Conservation (phyloP, 2,113 vertebrate genomes). For the Siphamia tubifer region DNA sequence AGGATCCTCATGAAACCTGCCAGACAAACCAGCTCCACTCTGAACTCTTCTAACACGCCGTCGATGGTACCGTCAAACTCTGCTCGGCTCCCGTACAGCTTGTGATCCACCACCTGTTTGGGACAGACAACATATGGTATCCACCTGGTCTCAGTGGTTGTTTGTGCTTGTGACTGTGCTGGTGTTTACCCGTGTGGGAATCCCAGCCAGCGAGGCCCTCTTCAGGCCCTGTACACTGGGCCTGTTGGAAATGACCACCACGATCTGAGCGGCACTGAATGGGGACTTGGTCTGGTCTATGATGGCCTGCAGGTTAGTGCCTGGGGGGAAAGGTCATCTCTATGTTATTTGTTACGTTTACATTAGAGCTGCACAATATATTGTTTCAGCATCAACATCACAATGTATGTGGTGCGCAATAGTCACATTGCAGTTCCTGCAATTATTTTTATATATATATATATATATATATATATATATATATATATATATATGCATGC, state of each 20-base stretch:
- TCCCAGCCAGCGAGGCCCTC: conserved; percentile 87
- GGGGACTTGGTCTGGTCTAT: conserved; percentile 85
- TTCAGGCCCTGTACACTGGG: conserved; percentile 86
- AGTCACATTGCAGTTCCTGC: no score
- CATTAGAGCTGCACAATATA: no score
- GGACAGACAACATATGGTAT: not conserved
- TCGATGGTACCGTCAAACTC: conserved; percentile 91
- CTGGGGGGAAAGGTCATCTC: conserved; percentile 62
- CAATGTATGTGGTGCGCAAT: no score
- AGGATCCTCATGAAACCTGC: conserved; percentile 98
- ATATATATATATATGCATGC: no score
- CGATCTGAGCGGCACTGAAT: conserved; percentile 85
- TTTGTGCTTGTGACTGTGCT: not conserved
- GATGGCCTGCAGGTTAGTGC: conserved; percentile 95
- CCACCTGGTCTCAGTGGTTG: no score
- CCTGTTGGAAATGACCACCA: conserved; percentile 93
- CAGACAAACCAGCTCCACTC: conserved; percentile 89
- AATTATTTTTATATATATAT: no score
- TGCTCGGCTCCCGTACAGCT: conserved; percentile 83
- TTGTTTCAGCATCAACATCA: no score
- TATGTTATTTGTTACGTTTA: no score
- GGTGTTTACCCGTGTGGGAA: conserved; percentile 87
- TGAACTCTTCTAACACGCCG: conserved; percentile 86
- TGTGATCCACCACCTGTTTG: conserved; percentile 90
- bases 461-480: no score